Conservation (phyloP, 2,113 vertebrate genomes). For the Pluvialis apricaria region DNA sequence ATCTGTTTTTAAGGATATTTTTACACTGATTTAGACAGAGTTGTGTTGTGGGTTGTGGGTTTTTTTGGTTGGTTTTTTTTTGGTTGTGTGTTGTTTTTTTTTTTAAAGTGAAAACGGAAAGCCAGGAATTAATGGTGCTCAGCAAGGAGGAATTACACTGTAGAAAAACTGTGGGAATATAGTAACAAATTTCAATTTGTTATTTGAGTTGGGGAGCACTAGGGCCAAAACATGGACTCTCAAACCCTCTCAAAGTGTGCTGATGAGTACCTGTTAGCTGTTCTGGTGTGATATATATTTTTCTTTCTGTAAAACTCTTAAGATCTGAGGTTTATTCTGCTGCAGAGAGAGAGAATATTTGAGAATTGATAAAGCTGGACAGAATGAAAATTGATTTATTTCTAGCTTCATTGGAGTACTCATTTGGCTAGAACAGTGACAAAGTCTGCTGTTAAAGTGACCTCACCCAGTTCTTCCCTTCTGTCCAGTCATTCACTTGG, state of each 20-base stretch:
- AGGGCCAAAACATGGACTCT: background rate
- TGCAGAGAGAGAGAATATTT: background rate
- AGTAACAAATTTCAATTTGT: background rate
- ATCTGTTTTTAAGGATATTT: slow-evolving; percentile 69
- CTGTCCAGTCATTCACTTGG: background rate
- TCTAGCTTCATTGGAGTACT: background rate
- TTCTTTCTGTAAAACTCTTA: background rate
- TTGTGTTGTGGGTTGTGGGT: background rate
- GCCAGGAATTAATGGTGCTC: background rate
- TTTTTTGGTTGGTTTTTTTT: background rate
- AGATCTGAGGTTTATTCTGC: background rate
- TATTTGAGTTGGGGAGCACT: background rate
- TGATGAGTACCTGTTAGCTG: background rate
- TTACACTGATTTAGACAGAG: slow-evolving; percentile 54
- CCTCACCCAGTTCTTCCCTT: background rate
- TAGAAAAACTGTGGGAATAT: background rate
- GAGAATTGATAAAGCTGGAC: background rate
- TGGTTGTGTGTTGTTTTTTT: background rate
- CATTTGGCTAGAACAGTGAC: background rate
- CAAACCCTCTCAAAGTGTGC: background rate
- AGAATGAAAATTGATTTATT: background rate
- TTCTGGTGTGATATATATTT: background rate
- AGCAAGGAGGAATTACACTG: background rate
- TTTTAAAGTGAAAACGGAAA: background rate
- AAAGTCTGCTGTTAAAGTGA: background rate